Base-by-base conservation (phyloP, 2,797 vertebrate genomes). In the Sebastes taczanowskii region DNA sequence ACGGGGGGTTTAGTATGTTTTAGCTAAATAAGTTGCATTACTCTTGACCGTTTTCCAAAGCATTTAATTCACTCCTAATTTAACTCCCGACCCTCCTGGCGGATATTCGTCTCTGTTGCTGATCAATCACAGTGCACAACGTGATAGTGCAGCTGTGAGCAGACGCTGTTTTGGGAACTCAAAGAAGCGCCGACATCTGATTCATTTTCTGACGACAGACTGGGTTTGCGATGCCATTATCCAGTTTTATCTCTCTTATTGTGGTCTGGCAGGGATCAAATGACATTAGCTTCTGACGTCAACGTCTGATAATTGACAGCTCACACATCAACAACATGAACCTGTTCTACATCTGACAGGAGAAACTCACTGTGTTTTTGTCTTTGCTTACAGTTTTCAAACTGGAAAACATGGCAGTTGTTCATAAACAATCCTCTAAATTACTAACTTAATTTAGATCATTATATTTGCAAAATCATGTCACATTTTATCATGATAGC, bases 231-330 rank as follows among this genome's bases (percentile, higher is more conserved):
- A 29, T 34, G 10, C n/a, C 58, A 32, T 10, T 8, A 27, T 62
- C 27, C 11, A 11, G 2, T 55, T 62, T 32, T 0, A 8, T 29
- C 7, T 25, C 68, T 63, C 5, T 42, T 49, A 59, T 27, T 66
- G 55, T 59, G 42, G 38, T 67, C 71, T 80, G 58, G 68, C 56
- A 56, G 55, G 29, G 32, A 73, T 71, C 64, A 18, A 46, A 78
- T 69, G 4, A 64, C 27, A 71, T 89, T 66, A 83, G 61, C 30
- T 20, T 10, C n/a, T 62, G 65, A 79, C 4, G 56, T 80, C 34
- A 46, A 4, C 6, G 46, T 49, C 46, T 22, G 35, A 46, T 64
- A 52, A 42, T 22, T 29, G n/a, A 42, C 71, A 70, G 61, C 27
- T 61, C 5, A 32, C 22, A 11, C 13, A 5, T 7, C 70, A 70